Evolutionary conservation across 2,888 invertebrate genomes (phyloP).

Genomic region (Pyrgus malvae): DNA sequence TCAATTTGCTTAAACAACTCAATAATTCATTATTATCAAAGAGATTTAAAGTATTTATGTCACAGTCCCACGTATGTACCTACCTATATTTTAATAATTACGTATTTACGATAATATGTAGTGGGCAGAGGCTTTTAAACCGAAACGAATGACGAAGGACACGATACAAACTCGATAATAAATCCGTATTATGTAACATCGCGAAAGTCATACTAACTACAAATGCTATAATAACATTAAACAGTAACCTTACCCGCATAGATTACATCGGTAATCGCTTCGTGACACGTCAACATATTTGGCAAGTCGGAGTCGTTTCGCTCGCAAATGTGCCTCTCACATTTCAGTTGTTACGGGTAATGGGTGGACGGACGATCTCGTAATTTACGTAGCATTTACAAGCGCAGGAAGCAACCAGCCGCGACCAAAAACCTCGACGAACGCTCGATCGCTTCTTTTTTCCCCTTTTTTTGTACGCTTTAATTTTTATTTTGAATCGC

Average conservation of each 20-base stretch:
- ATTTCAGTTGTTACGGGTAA: slow-evolving; percentile 28
- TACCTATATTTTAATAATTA: too few species aligned
- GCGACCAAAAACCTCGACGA: slow-evolving; percentile 53
- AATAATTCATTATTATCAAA: too few species aligned
- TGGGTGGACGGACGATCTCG: slow-evolving; percentile 34
- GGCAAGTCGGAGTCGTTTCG: slow-evolving; percentile 8
- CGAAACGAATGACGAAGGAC: too few species aligned
- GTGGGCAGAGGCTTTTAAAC: too few species aligned
- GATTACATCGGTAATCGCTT: slow-evolving; percentile 9
- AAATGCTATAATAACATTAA: background rate
- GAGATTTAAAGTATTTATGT: too few species aligned
- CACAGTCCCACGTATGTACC: too few species aligned
- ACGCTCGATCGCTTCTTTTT: slow-evolving; percentile 46
- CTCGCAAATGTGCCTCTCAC: slow-evolving; percentile 11
- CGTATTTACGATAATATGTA: too few species aligned
- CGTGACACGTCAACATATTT: slow-evolving; percentile 18
- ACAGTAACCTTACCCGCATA: background rate
- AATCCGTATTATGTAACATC: too few species aligned
- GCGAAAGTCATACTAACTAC: background rate
- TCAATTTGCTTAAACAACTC: too few species aligned
- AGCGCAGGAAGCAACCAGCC: slow-evolving; percentile 58
- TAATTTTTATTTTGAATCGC: slow-evolving; percentile 45
- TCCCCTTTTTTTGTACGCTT: slow-evolving; percentile 33
- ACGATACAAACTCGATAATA: too few species aligned
- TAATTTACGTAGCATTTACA: slow-evolving; percentile 52